Evolutionary conservation across 2,888 invertebrate species (phyloP), one percentile per base, ranked within the genome.

Genomic region (Pristionchus arcanus): DNA sequence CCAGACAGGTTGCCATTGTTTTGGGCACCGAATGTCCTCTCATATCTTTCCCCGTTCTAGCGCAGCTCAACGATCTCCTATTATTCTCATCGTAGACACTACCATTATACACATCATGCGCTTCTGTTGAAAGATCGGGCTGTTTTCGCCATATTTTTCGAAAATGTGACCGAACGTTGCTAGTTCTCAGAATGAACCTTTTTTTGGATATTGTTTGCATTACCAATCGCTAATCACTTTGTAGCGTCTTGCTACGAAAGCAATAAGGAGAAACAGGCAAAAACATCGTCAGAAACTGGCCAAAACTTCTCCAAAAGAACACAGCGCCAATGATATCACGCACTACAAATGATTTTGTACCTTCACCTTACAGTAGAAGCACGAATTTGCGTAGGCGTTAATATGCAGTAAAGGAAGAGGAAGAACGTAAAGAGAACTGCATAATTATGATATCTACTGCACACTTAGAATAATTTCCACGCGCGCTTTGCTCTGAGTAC

Each of bases 71-170:
- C 63, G 63, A 63, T 63, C 63, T n/a, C 25, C 63, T 25, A 63
- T 63, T 63, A n/a, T n/a, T 63, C 63, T 7, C 63, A 11, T 11
- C 63, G n/a, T 25, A 63, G 63, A 63, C n/a, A 63, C 63, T 63
- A 63, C 63, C 63, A 63, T 63, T 63, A 63, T 25, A n/a, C 63
- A 63, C 63, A 63, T 63, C 63, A 63, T 63, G 63, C 63, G 63
- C 63, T 25, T 63, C 25, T n/a, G 63, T 63, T 11, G 4, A 63
- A 11, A 63, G 63, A 63, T 63, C n/a, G 63, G 1, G 63, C 11
- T 63, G 63, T 63, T 63, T 63, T 63, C 63, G 63, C 25, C 4
- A 9, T 9, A n/a, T 63, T 63, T 55, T 55, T 16, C 16, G 55
- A 55, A 21, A 55, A 55, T 19, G 9, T 16, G 16, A 55, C 55